Evolutionary conservation across 2,113 vertebrate genomes (phyloP), one percentile per base, ranked within the genome.

Genomic region (Naja naja): DNA sequence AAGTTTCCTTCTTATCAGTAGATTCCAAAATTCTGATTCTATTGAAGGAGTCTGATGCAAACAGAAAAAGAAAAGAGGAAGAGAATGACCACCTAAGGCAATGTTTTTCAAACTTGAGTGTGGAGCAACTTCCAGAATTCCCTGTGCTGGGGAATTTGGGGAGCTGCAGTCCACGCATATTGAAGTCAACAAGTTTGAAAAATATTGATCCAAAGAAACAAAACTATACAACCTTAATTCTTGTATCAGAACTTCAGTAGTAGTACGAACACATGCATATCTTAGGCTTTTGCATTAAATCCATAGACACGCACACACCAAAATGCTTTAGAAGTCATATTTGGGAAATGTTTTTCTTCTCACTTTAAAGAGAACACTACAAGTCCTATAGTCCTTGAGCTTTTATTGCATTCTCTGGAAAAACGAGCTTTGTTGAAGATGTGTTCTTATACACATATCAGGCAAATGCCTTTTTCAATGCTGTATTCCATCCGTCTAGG

Each of bases 381-480:
- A 25, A 52, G 91, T 45, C 9, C 53, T 11, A 69, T 81, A 55
- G 30, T 91, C 93, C 92, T 16, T 30, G 0, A 43, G 47, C 85
- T 0, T 0, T 69, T 92, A 91, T 94, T 89, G 49, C 58, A 52
- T 89, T n/a, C 34, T 94, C 20, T 87, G 90, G 93, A 86, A 88
- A 92, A 89, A 85, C 45, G 4, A 45, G 56, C 47, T 88, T 88
- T 95, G 89, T 90, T 47, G 87, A n/a, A 94, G 16, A 7, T 86
- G 25, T 34, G 53, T n/a, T 58, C 55, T 60, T 93, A 0, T 89
- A 90, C 86, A 87, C 47, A 53, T 94, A 93, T 94, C 90, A 10
- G n/a, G 92, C 92, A 92, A 93, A 94, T 95, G 94, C 93, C 93
- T 96, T 86, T 0, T 92, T 85, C 93, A 0, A 0, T 69, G 30